Evolutionary conservation across 1,140 invertebrate genomes (phyloP).

Genomic region (Drosophila triauraria): DNA sequence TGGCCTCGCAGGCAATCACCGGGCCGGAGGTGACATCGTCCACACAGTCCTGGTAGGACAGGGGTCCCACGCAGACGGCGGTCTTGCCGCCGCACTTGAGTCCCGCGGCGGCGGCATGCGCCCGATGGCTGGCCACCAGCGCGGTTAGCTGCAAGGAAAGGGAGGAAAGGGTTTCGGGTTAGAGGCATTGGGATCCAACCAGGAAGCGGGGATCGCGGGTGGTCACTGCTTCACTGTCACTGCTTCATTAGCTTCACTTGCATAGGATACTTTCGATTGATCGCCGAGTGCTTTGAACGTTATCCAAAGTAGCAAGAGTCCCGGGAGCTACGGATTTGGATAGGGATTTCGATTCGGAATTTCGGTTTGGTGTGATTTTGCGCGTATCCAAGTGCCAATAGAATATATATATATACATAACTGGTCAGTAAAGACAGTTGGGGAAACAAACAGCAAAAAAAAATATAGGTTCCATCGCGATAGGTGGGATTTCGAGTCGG

Average conservation of each 20-base stretch:
- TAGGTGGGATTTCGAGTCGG: not conserved
- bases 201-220: slow-evolving; percentile 17
- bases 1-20: slow-evolving; percentile 43
- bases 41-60: slow-evolving; percentile 61
- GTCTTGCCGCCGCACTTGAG: slow-evolving; percentile 65
- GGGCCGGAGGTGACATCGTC: slow-evolving; percentile 47
- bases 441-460: slow-evolving; percentile 26
- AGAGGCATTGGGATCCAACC: slow-evolving; percentile 20
- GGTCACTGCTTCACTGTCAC: slow-evolving; percentile 50
- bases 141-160: slow-evolving; percentile 49
- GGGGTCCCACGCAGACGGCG: slow-evolving; percentile 69
- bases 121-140: slow-evolving; percentile 47
- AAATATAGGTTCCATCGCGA: not conserved
- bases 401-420: slow-evolving; percentile 43
- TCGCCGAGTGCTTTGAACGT: slow-evolving; percentile 71
- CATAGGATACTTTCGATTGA: slow-evolving; percentile 72
- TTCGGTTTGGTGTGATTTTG: slow-evolving; percentile 29
- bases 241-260: slow-evolving; percentile 64
- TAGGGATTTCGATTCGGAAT: slow-evolving; percentile 8
- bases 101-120: slow-evolving; percentile 42
- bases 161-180: slow-evolving; percentile 10
- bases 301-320: slow-evolving; percentile 77
- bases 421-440: slow-evolving; percentile 57
- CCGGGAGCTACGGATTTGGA: slow-evolving; percentile 65
- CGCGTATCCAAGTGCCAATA: slow-evolving; percentile 75